phyloP scores from a whole-genome alignment of 2,113 vertebrate species.

The Sylvilagus bachmani region DNA sequence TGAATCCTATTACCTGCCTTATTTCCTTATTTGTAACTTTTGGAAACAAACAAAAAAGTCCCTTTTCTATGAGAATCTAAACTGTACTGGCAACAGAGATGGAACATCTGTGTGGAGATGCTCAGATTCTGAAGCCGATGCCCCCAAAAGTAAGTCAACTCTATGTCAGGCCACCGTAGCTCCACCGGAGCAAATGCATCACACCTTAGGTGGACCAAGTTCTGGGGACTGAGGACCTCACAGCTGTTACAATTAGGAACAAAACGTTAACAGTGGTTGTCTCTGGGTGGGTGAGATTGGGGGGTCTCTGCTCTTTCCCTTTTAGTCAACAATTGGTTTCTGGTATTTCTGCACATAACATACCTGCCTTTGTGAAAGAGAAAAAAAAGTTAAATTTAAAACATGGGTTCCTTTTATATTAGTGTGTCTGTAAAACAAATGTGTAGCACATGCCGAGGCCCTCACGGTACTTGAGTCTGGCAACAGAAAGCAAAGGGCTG shows the following conservation, averaged over 20 bases:
- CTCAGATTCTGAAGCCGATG: background rate
- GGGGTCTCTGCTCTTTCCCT: background rate
- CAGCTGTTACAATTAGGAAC: background rate
- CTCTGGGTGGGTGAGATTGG: background rate
- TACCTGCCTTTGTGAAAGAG: background rate
- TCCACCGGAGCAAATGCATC: background rate
- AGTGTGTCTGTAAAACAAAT: background rate
- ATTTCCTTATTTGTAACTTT: slow-evolving; percentile 1
- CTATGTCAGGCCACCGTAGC: background rate
- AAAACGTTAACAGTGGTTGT: background rate
- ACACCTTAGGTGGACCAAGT: background rate
- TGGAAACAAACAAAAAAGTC: background rate
- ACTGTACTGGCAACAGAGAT: background rate
- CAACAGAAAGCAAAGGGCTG: slow-evolving; percentile 1
- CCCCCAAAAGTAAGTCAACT: too few relatives aligned
- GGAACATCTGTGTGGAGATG: background rate
- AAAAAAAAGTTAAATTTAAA: slow-evolving; percentile 33
- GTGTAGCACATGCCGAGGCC: background rate
- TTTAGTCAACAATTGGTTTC: background rate
- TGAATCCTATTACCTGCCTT: background rate
- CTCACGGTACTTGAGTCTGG: background rate
- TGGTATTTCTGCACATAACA: slow-evolving; percentile 32
- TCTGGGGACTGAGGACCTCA: background rate
- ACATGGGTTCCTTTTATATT: background rate
- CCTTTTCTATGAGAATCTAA: slow-evolving; percentile 20